Evolutionary conservation across 2,113 vertebrate species (phyloP).

Genomic region (Perccottus glenii): DNA sequence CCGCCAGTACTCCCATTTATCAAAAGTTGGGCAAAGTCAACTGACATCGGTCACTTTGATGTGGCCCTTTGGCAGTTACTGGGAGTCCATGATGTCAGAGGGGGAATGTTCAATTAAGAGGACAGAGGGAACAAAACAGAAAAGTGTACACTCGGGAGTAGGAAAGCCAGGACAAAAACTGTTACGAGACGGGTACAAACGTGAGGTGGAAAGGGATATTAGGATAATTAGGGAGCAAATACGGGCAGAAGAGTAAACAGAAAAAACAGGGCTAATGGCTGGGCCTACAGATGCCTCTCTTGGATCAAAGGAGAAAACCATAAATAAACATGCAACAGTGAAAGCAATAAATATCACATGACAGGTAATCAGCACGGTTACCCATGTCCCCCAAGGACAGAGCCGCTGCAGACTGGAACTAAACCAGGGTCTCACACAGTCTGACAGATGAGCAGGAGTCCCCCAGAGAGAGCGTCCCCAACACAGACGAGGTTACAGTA

Average conservation of each 20-base stretch:
- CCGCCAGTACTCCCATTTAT: slow-evolving; percentile 35
- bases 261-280: slow-evolving; percentile 45
- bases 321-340: slow-evolving; percentile 63
- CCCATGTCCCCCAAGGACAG: slow-evolving; percentile 49
- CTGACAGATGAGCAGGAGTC: slow-evolving; percentile 40
- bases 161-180: slow-evolving; percentile 4
- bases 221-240: slow-evolving; percentile 34
- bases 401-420: slow-evolving; percentile 12
- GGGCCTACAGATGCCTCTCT: slow-evolving; percentile 34
- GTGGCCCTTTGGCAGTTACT: slow-evolving; percentile 15
- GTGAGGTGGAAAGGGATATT: slow-evolving; percentile 11
- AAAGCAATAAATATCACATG: slow-evolving; percentile 70
- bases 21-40: slow-evolving; percentile 65
- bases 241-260: not conserved
- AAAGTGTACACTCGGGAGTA: slow-evolving; percentile 2
- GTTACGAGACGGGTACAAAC: not conserved
- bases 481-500: not conserved
- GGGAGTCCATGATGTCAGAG: slow-evolving; percentile 5
- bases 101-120: slow-evolving; percentile 25
- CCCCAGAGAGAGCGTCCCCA: slow-evolving; percentile 1
- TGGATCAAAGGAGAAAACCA: slow-evolving; percentile 23
- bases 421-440: slow-evolving; percentile 16
- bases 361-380: slow-evolving; percentile 62
- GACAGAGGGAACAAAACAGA: slow-evolving; percentile 3
- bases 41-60: slow-evolving; percentile 37